Evolutionary conservation across 2,113 vertebrate species (phyloP).

Genomic region (Tretioscincus oriximinensis): DNA sequence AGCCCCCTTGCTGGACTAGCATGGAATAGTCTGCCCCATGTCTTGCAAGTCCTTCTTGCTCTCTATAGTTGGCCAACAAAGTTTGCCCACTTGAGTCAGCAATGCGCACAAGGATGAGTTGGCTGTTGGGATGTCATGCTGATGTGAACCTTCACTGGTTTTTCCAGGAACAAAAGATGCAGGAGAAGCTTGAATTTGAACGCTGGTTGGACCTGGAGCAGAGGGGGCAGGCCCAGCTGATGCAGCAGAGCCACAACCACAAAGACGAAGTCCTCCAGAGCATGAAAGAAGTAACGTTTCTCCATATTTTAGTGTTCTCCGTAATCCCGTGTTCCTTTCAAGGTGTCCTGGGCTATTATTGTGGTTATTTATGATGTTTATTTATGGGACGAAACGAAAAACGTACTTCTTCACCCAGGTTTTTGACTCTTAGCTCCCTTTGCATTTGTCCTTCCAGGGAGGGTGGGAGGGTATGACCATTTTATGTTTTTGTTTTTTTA

Average conservation of each 20-base stretch:
- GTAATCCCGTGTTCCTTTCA: background rate
- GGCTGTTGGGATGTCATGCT: no score
- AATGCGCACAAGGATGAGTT: background rate
- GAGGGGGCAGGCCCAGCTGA: slow-evolving; percentile 82
- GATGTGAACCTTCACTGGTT: background rate
- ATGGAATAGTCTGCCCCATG: background rate
- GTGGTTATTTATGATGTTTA: no score
- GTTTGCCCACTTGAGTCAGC: background rate
- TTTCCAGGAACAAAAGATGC: slow-evolving; percentile 82
- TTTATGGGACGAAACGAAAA: no score
- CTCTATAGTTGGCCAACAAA: background rate
- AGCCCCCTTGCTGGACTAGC: background rate
- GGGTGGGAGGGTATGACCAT: no score
- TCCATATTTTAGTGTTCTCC: no score
- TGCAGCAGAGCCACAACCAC: slow-evolving; percentile 77
- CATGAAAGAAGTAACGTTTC: slow-evolving; percentile 72
- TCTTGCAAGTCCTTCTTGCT: background rate
- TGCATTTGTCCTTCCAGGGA: no score
- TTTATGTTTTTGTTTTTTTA: no score
- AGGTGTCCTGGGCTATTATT: no score
- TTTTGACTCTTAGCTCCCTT: no score
- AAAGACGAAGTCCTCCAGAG: slow-evolving; percentile 88
- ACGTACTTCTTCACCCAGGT: no score
- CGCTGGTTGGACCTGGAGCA: slow-evolving; percentile 80
- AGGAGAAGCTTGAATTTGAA: slow-evolving; percentile 91